phyloP scores from a whole-genome alignment of 2,888 invertebrate species.

The Invenusta paracnida region DNA sequence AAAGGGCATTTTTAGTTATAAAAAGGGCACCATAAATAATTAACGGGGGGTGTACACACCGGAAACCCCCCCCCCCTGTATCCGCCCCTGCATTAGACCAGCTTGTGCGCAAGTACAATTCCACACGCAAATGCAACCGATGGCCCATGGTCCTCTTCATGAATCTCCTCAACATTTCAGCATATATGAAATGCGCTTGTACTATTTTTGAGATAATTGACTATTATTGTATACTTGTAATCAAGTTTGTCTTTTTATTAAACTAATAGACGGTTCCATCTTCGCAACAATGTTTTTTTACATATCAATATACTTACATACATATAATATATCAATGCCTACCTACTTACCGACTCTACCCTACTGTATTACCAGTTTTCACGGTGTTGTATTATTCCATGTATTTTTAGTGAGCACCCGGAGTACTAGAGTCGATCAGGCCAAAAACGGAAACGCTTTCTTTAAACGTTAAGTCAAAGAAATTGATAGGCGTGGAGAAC shows the following conservation, averaged over 20 bases:
- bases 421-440: slow-evolving; percentile 4
- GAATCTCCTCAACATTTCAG: background rate
- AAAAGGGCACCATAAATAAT: too few relatives aligned
- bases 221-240: background rate
- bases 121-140: background rate
- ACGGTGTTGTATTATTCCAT: background rate
- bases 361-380: background rate
- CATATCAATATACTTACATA: background rate
- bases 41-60: too few relatives aligned
- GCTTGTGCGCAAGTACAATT: background rate
- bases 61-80: too few relatives aligned
- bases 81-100: background rate
- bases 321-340: background rate
- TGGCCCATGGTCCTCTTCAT: background rate
- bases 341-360: slow-evolving; percentile 6
- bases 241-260: background rate
- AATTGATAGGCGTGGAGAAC: slow-evolving; percentile 19
- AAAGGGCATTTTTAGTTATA: too few relatives aligned
- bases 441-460: slow-evolving; percentile 29
- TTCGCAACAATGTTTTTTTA: background rate
- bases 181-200: background rate
- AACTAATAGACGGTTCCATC: background rate
- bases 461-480: background rate
- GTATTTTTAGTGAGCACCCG: slow-evolving; percentile 4
- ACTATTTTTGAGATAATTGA: background rate